phyloP scores from a whole-genome alignment of 2,113 vertebrate genomes.

The Steatornis caripensis region DNA sequence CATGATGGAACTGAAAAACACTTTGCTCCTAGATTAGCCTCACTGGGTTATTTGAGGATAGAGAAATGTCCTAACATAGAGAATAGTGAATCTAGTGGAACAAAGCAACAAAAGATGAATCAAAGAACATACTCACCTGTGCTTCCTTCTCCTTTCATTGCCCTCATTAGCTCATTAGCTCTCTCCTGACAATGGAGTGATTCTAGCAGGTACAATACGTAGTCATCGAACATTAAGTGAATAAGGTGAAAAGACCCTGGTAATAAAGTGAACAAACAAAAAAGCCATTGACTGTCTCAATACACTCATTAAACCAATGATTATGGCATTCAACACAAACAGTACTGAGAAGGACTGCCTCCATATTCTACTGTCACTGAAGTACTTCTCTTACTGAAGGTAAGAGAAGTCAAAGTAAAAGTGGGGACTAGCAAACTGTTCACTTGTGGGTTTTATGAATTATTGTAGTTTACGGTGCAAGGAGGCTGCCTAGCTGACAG shows the following conservation, averaged over 20 bases:
- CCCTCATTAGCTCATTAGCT: conserved; percentile 93
- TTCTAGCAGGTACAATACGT: conserved; percentile 95
- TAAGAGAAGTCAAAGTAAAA: neutral
- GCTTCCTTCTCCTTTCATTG: conserved; percentile 91
- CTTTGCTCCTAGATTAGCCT: neutral
- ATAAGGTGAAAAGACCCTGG: conserved; percentile 98
- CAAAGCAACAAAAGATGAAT: neutral
- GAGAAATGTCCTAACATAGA: neutral
- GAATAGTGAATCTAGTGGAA: neutral
- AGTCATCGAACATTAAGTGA: conserved; percentile 98
- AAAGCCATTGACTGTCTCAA: conserved; percentile 36
- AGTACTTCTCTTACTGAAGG: neutral
- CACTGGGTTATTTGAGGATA: neutral
- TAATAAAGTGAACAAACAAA: conserved; percentile 23
- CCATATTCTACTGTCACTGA: neutral
- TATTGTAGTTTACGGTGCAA: neutral
- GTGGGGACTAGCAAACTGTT: neutral
- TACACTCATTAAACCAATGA: neutral
- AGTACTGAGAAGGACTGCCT: neutral
- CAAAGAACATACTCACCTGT: conserved; percentile 76
- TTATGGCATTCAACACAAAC: neutral
- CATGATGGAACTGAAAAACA: neutral
- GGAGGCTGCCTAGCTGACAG: neutral
- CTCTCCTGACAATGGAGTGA: conserved; percentile 97
- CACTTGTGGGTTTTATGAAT: too few species aligned